Evolutionary conservation across 2,113 vertebrate species (phyloP).

Genomic region (Desmodus rotundus): DNA sequence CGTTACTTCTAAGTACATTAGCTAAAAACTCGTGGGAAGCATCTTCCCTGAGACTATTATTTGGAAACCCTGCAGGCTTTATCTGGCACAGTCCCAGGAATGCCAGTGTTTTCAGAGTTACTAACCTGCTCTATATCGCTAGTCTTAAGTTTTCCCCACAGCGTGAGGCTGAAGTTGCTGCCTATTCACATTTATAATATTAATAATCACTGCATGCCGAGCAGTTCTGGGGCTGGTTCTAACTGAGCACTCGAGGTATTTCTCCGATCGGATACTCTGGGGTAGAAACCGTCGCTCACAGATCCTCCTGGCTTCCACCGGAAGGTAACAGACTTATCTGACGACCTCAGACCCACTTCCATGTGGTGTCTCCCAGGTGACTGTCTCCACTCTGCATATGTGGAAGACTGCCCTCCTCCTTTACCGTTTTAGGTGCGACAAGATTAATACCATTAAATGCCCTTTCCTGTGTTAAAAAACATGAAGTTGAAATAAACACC

Average conservation of each 20-base stretch:
- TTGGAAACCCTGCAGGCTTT: neutral
- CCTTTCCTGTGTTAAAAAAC: neutral
- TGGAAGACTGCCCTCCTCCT: neutral
- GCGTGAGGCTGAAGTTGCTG: neutral
- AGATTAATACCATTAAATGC: neutral
- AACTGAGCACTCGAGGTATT: neutral
- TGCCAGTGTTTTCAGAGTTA: neutral
- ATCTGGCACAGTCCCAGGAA: neutral
- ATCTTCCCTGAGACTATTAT: neutral
- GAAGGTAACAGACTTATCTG: neutral
- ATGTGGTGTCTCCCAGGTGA: neutral
- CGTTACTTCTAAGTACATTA: neutral
- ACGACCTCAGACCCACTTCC: neutral
- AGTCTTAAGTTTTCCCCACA: neutral
- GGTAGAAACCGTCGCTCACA: neutral
- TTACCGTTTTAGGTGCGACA: conserved; percentile 24
- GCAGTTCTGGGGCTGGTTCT: neutral
- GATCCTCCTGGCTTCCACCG: neutral
- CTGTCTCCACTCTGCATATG: neutral
- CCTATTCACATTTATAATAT: neutral
- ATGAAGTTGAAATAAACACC: conserved; percentile 15
- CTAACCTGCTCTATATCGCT: neutral
- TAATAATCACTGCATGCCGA: neutral
- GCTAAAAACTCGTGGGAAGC: neutral
- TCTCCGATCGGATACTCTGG: neutral